Conservation (phyloP, 2,113 vertebrate species). For the Sebastes fasciatus region DNA sequence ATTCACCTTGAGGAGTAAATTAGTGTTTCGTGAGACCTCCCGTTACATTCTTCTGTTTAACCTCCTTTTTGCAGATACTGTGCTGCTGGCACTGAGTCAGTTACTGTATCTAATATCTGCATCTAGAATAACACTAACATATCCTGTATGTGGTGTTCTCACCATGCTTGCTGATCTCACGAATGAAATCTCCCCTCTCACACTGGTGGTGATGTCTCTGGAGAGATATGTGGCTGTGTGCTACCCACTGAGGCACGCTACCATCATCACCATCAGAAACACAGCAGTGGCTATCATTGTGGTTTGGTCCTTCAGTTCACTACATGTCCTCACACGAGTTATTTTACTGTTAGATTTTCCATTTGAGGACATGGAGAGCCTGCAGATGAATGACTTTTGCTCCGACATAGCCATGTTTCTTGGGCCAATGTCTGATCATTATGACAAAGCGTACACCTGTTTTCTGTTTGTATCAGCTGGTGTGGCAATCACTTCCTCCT, state of each 20-base stretch:
- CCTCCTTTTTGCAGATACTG: constrained; percentile 67
- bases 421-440: neutral
- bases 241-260: constrained; percentile 72
- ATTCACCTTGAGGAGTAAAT: constrained; percentile 49
- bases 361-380: no score
- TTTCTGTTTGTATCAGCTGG: constrained; percentile 65
- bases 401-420: no score
- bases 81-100: constrained; percentile 38
- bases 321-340: no score
- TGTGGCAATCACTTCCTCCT: constrained; percentile 51
- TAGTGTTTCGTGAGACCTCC: constrained; percentile 42
- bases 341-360: no score
- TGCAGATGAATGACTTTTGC: no score
- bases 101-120: constrained; percentile 31
- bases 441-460: constrained; percentile 41
- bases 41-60: constrained; percentile 71
- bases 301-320: no score
- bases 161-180: constrained; percentile 6
- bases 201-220: constrained; percentile 75
- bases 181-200: constrained; percentile 59
- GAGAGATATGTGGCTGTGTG: constrained; percentile 80
- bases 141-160: constrained; percentile 51
- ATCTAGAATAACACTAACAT: neutral
- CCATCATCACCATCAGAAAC: constrained; percentile 66
- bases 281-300: constrained; percentile 8